Evolutionary conservation across 2,888 invertebrate species (phyloP).

Genomic region (Macaria liturata): DNA sequence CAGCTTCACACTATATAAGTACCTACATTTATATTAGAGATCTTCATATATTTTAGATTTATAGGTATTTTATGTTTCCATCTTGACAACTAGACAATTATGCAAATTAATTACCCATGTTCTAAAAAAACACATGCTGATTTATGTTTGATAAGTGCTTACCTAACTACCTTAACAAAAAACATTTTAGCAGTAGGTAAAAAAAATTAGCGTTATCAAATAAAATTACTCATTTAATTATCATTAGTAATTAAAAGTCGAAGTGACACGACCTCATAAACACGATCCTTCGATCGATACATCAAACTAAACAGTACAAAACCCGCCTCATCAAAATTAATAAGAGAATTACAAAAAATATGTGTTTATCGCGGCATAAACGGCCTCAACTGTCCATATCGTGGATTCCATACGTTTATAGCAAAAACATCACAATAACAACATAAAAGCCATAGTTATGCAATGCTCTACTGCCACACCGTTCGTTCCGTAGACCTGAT

Average conservation of each 20-base stretch:
- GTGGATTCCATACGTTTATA: slow-evolving; percentile 77
- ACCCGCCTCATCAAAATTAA: slow-evolving; percentile 55
- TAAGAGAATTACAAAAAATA: slow-evolving; percentile 52
- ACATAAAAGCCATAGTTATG: slow-evolving; percentile 82
- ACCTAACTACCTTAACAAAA: too few species aligned
- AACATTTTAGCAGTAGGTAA: too few species aligned
- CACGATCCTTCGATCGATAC: slow-evolving; percentile 18
- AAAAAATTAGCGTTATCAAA: too few species aligned
- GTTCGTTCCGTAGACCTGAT: slow-evolving; percentile 79
- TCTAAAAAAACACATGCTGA: too few species aligned
- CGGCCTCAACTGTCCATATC: slow-evolving; percentile 71
- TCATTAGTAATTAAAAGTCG: slow-evolving; percentile 16
- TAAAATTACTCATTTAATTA: not conserved
- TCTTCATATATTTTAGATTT: too few species aligned
- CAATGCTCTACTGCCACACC: slow-evolving; percentile 82
- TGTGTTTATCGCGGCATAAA: slow-evolving; percentile 64
- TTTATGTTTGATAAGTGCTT: too few species aligned
- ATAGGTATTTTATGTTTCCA: too few species aligned
- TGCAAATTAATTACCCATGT: too few species aligned
- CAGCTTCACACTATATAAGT: too few species aligned
- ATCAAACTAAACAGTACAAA: slow-evolving; percentile 35
- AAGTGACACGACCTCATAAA: slow-evolving; percentile 22
- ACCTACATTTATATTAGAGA: too few species aligned
- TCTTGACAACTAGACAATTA: too few species aligned
- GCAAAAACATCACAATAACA: slow-evolving; percentile 81